Evolutionary conservation across 2,797 vertebrate species (phyloP).

Genomic region (Bryconaethiops microstoma): DNA sequence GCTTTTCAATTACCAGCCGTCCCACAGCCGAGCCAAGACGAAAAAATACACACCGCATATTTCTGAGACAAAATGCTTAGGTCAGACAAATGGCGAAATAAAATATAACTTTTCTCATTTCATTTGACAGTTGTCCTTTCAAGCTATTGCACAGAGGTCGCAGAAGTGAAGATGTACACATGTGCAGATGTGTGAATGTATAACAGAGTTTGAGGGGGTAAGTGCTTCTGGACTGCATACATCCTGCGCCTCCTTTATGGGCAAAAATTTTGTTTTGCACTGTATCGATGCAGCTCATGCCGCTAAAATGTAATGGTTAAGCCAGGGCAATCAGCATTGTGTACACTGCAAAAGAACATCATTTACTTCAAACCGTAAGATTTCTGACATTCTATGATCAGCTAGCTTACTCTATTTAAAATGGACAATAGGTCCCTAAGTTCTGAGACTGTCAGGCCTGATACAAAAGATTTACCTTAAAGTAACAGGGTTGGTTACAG

Average conservation of each 20-base stretch:
- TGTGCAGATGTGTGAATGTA: slow-evolving; percentile 12
- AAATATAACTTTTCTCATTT: slow-evolving; percentile 79
- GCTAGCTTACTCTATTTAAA: too few species aligned
- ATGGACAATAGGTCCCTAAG: too few species aligned
- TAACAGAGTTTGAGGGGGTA: slow-evolving; percentile 23
- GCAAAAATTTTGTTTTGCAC: too few species aligned
- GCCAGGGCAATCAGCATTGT: too few species aligned
- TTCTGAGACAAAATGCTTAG: slow-evolving; percentile 76
- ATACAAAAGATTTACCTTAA: too few species aligned
- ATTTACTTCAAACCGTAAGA: too few species aligned
- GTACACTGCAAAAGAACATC: too few species aligned
- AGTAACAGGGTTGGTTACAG: too few species aligned
- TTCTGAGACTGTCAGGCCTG: too few species aligned
- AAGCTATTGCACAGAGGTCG: slow-evolving; percentile 68
- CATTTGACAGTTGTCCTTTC: slow-evolving; percentile 79
- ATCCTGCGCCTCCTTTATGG: not conserved
- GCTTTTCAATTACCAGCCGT: slow-evolving; percentile 80
- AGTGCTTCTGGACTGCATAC: not conserved
- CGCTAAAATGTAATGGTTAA: too few species aligned
- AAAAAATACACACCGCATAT: slow-evolving; percentile 71
- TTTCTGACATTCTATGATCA: too few species aligned
- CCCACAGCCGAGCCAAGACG: slow-evolving; percentile 54
- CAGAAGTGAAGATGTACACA: slow-evolving; percentile 45
- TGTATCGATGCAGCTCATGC: too few species aligned
- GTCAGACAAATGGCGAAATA: slow-evolving; percentile 74